Evolutionary conservation across 1,140 invertebrate species (phyloP).

Genomic region (Pteromalus puparum): DNA sequence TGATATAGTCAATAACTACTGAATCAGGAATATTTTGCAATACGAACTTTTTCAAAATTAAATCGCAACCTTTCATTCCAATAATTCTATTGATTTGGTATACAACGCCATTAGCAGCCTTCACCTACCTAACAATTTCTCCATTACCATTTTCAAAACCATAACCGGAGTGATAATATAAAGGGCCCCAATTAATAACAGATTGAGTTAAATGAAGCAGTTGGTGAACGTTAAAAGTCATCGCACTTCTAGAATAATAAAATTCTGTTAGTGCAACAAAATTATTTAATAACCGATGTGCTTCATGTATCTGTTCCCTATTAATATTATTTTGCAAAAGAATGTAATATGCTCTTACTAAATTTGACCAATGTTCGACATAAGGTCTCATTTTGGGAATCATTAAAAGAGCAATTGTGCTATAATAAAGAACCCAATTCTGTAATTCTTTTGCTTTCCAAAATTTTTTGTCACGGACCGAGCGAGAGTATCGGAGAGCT

Average conservation of each 20-base stretch:
- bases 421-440: constrained; percentile 42
- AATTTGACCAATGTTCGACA: background rate
- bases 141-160: background rate
- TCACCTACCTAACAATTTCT: constrained; percentile 2
- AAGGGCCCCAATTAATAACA: constrained; percentile 32
- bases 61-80: background rate
- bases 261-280: constrained; percentile 30
- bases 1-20: background rate
- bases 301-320: background rate
- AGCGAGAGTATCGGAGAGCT: background rate
- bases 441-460: constrained; percentile 43
- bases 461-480: background rate
- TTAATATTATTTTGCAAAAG: constrained; percentile 13
- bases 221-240: constrained; percentile 36
- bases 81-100: constrained; percentile 26
- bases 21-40: background rate
- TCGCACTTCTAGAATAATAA: constrained; percentile 19
- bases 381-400: background rate
- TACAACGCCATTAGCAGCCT: constrained; percentile 32
- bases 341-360: constrained; percentile 35
- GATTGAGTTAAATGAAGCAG: constrained; percentile 28
- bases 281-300: background rate
- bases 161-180: constrained; percentile 10
- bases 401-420: background rate
- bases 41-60: background rate